A percentile compares a stretch with the other conserved stretches of the same genome.
phyloP scores from a whole-genome alignment of 2,113 vertebrate species.

The Siniperca chuatsi region DNA sequence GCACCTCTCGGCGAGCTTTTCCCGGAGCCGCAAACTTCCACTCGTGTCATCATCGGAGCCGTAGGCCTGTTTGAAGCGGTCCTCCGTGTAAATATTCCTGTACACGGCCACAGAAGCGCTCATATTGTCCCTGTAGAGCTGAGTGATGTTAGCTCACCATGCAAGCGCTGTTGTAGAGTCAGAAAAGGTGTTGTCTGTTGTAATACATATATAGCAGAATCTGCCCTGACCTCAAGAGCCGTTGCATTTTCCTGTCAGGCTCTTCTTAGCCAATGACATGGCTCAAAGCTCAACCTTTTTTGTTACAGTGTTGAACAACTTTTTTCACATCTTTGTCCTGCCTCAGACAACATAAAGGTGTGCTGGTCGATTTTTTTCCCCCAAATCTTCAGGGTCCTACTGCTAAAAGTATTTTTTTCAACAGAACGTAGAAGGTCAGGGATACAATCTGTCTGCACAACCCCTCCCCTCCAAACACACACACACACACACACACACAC shows the following conservation, averaged over 20 bases:
- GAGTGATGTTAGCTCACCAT: slow-evolving; percentile 22
- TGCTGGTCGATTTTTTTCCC: slow-evolving; percentile 48
- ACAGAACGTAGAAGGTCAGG: slow-evolving; percentile 37
- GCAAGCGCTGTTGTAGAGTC: slow-evolving; percentile 13
- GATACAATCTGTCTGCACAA: slow-evolving; percentile 27
- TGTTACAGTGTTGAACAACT: slow-evolving; percentile 69
- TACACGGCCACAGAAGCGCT: slow-evolving; percentile 87
- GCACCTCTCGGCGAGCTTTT: slow-evolving; percentile 73
- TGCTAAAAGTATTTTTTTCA: slow-evolving; percentile 59
- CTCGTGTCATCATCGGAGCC: slow-evolving; percentile 73
- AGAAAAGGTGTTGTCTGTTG: slow-evolving; percentile 50
- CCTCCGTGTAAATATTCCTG: slow-evolving; percentile 88
- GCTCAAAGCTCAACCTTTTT: slow-evolving; percentile 68
- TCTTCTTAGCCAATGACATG: slow-evolving; percentile 77
- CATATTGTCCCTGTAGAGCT: slow-evolving; percentile 74
- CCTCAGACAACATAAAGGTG: slow-evolving; percentile 76
- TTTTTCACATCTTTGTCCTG: slow-evolving; percentile 67
- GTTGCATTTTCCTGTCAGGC: slow-evolving; percentile 80
- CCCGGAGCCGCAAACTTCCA: slow-evolving; percentile 67
- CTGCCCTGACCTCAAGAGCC: slow-evolving; percentile 73
- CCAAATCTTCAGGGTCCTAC: slow-evolving; percentile 82
- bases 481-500: slow-evolving; percentile 15
- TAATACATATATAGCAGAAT: slow-evolving; percentile 80
- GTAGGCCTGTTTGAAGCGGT: slow-evolving; percentile 86
- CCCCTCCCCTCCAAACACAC: slow-evolving; percentile 26